Percentiles rank a stretch among this genome's conserved stretches.
Conservation (phyloP, 2,797 vertebrate genomes). For the Macropodus opercularis region DNA sequence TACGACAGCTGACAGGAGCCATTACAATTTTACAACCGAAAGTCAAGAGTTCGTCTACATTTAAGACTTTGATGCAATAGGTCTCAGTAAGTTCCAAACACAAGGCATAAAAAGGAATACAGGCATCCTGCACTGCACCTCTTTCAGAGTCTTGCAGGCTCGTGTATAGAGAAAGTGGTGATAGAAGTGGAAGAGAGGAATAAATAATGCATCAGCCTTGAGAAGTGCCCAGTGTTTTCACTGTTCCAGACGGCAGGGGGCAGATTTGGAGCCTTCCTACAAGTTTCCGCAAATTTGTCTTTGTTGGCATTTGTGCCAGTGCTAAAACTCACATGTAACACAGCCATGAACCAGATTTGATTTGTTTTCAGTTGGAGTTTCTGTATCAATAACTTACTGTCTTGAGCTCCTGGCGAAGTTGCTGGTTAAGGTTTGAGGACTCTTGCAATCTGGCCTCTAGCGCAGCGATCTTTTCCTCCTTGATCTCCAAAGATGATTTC, state of each 20-base stretch:
- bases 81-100: conserved; percentile 34
- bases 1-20: background rate
- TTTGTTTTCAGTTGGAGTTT: background rate
- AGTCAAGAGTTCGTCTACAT: background rate
- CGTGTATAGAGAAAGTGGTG: conserved; percentile 63
- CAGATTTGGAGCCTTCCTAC: conserved; percentile 13
- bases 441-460: conserved; percentile 97
- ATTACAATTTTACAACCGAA: conserved; percentile 12
- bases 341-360: background rate
- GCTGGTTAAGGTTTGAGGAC: conserved; percentile 97
- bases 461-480: conserved; percentile 98
- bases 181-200: conserved; percentile 41
- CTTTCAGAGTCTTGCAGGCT: conserved; percentile 44
- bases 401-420: conserved; percentile 96
- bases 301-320: background rate
- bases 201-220: conserved; percentile 56
- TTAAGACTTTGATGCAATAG: conserved; percentile 3
- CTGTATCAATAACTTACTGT: conserved; percentile 83
- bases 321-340: background rate
- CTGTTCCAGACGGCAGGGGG: conserved; percentile 9
- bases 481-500: conserved; percentile 98
- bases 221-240: conserved; percentile 40
- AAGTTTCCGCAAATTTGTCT: conserved; percentile 11
- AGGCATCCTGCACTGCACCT: conserved; percentile 33
- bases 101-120: conserved; percentile 23